Percentiles rank a stretch among this genome's conserved stretches.
These are phyloP conservation scores for Trypoxylus dichotomus DNA, from an alignment of 1,140 invertebrate species.

Conservation along the genomic window DNA sequence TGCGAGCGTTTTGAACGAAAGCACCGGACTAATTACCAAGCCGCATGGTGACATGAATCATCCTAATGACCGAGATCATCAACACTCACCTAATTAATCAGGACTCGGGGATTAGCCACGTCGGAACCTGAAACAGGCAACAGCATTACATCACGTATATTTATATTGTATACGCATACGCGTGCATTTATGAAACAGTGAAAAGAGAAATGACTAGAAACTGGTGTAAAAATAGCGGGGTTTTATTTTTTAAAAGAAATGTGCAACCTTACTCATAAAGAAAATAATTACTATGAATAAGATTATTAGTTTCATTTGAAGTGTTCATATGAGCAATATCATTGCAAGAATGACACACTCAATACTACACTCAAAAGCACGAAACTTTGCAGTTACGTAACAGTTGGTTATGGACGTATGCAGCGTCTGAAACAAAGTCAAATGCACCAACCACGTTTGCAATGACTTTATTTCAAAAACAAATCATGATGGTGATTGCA, in stretches of 20 bases:
- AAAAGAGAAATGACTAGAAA: not conserved
- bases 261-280: too few relatives aligned
- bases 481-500: too few relatives aligned
- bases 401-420: too few relatives aligned
- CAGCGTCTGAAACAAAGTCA: too few relatives aligned
- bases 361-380: too few relatives aligned
- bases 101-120: conserved; percentile 20
- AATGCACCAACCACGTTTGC: too few relatives aligned
- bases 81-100: conserved; percentile 43
- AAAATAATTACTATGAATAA: too few relatives aligned
- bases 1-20: conserved; percentile 21
- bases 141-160: conserved; percentile 24
- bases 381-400: too few relatives aligned
- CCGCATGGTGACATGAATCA: conserved; percentile 39
- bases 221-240: not conserved
- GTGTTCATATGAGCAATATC: too few relatives aligned
- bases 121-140: conserved; percentile 27
- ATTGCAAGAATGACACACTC: too few relatives aligned
- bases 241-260: not conserved
- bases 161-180: not conserved
- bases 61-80: conserved; percentile 41
- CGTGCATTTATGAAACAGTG: not conserved
- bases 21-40: conserved; percentile 37
- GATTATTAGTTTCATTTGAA: too few relatives aligned
- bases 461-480: too few relatives aligned